Conservation (phyloP, 1,140 invertebrate species). For the Acromyrmex heyeri region DNA sequence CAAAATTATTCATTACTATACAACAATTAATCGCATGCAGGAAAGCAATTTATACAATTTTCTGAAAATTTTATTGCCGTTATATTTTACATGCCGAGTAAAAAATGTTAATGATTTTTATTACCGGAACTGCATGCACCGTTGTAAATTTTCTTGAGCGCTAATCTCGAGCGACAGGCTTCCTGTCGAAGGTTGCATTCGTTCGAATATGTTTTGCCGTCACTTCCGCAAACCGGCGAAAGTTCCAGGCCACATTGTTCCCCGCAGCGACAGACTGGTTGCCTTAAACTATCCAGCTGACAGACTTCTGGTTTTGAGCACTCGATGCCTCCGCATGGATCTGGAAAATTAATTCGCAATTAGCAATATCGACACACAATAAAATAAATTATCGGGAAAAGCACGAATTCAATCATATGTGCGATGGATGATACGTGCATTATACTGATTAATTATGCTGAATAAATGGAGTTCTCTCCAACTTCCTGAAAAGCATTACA, state of each 20-base stretch:
- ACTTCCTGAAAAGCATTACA: not conserved
- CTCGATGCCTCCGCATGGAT: conserved; percentile 92
- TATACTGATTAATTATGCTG: not conserved
- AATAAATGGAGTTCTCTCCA: not conserved
- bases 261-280: conserved; percentile 93
- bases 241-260: conserved; percentile 93
- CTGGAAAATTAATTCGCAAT: conserved; percentile 86
- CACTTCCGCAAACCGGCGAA: conserved; percentile 94
- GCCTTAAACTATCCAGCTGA: conserved; percentile 92
- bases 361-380: not conserved
- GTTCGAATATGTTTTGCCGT: conserved; percentile 95
- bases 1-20: not conserved
- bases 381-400: not conserved
- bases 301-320: conserved; percentile 94
- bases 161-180: conserved; percentile 91
- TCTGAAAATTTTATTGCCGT: not conserved
- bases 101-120: conserved; percentile 8
- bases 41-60: not conserved
- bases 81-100: not conserved
- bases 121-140: conserved; percentile 93
- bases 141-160: conserved; percentile 92
- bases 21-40: not conserved
- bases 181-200: conserved; percentile 93
- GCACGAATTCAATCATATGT: not conserved
- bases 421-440: not conserved